These are phyloP conservation scores for Hiodon alosoides DNA, from an alignment of 2,113 vertebrate species.

Conservation along the genomic window DNA sequence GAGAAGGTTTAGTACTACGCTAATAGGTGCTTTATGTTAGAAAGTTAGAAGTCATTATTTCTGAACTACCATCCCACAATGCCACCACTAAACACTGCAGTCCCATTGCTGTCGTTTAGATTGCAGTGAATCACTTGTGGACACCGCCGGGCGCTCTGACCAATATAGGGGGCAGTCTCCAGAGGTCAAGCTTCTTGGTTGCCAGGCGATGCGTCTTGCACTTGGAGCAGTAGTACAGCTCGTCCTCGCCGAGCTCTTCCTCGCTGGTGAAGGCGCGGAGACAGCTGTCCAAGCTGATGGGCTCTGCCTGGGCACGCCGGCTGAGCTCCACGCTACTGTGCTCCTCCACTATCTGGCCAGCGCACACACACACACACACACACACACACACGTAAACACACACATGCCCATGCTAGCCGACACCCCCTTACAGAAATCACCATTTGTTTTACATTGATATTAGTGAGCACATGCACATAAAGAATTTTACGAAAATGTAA, in stretches of 20 bases:
- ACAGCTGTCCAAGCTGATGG: slow-evolving; percentile 94
- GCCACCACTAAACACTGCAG: no score
- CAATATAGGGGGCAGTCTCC: slow-evolving; percentile 93
- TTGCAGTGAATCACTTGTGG: background rate
- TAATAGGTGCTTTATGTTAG: no score
- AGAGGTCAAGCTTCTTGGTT: slow-evolving; percentile 97
- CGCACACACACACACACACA: background rate
- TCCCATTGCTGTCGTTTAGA: background rate
- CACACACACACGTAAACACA: background rate
- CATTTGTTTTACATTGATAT: no score
- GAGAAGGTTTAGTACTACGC: no score
- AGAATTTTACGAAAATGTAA: no score
- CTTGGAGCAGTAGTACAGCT: slow-evolving; percentile 98
- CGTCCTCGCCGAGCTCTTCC: slow-evolving; percentile 92
- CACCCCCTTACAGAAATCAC: no score
- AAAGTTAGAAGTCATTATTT: no score
- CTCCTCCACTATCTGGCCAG: slow-evolving; percentile 82
- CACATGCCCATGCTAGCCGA: background rate
- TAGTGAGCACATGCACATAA: no score
- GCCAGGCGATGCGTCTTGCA: slow-evolving; percentile 92
- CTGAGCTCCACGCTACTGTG: slow-evolving; percentile 92
- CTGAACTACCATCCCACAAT: no score
- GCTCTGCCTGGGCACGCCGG: slow-evolving; percentile 86
- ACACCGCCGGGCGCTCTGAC: slow-evolving; percentile 51
- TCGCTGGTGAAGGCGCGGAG: slow-evolving; percentile 92